Percentiles rank a stretch among this genome's conserved stretches.
Evolutionary conservation across 1,140 invertebrate genomes (phyloP).

Genomic region (Drosophila lacteicornis): DNA sequence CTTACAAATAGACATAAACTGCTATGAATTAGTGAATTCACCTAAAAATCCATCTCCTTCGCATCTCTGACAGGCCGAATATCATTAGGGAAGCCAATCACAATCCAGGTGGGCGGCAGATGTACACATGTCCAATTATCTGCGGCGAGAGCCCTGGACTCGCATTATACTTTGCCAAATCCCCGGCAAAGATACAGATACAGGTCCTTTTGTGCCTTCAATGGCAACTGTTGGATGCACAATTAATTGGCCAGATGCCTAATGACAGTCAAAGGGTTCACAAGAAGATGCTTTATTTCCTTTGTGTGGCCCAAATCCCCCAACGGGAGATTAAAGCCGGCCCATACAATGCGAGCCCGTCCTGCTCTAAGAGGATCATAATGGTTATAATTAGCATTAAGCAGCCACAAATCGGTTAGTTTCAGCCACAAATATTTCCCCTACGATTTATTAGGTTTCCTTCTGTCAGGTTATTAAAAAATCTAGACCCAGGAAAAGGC

Average conservation of each 20-base stretch:
- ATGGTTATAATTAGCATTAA: constrained; percentile 11
- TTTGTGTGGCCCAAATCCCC: constrained; percentile 24
- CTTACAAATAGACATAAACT: too few species aligned
- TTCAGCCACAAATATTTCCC: too few species aligned
- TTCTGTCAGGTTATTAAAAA: too few species aligned
- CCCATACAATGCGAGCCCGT: neutral
- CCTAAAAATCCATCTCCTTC: neutral
- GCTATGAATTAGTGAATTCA: too few species aligned
- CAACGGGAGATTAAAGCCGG: neutral
- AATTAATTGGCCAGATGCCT: constrained; percentile 48
- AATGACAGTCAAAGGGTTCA: constrained; percentile 52
- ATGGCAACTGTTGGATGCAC: constrained; percentile 32
- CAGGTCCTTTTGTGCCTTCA: constrained; percentile 7
- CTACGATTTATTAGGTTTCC: too few species aligned
- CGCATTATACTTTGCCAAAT: constrained; percentile 40
- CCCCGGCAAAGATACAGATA: neutral
- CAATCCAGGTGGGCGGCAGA: neutral
- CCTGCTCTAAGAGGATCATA: neutral
- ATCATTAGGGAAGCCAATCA: constrained; percentile 7
- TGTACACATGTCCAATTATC: constrained; percentile 41
- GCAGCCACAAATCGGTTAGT: too few species aligned
- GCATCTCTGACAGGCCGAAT: neutral
- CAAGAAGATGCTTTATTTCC: neutral
- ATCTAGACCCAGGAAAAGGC: too few species aligned
- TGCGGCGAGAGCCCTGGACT: constrained; percentile 5